Percentiles rank a stretch among this genome's conserved stretches.
Evolutionary conservation across 2,797 vertebrate genomes (phyloP).

Genomic region (Gymnopithys bicolor): DNA sequence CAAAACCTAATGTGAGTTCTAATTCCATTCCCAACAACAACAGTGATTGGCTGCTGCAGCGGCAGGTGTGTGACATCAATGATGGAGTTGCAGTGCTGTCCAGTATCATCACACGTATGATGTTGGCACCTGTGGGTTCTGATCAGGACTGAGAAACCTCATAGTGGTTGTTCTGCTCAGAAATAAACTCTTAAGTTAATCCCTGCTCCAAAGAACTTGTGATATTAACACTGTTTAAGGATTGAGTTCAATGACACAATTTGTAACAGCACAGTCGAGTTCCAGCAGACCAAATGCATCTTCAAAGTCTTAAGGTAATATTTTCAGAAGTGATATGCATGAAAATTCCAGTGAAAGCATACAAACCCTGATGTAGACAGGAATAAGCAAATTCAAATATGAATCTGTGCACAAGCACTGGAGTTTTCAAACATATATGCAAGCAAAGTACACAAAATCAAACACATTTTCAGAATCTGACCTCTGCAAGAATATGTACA

Average conservation of each 20-base stretch:
- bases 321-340: slow-evolving; percentile 10
- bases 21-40: neutral
- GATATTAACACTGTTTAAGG: neutral
- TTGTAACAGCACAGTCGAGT: neutral
- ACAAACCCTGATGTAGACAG: neutral
- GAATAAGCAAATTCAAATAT: slow-evolving; percentile 4
- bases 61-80: neutral
- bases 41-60: neutral
- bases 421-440: slow-evolving; percentile 49
- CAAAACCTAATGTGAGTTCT: neutral
- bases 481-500: slow-evolving; percentile 58
- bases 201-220: neutral
- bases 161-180: neutral
- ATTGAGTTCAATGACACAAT: neutral
- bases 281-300: slow-evolving; percentile 5
- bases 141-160: neutral
- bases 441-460: slow-evolving; percentile 36
- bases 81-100: neutral
- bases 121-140: neutral
- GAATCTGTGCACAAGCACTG: slow-evolving; percentile 41
- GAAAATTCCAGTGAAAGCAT: slow-evolving; percentile 58
- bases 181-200: neutral
- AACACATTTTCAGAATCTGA: slow-evolving; percentile 28
- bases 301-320: slow-evolving; percentile 9
- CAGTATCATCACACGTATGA: rapidly evolving